Base-by-base conservation (phyloP, 2,888 invertebrate genomes). In the Omphaloscelis lunosa region DNA sequence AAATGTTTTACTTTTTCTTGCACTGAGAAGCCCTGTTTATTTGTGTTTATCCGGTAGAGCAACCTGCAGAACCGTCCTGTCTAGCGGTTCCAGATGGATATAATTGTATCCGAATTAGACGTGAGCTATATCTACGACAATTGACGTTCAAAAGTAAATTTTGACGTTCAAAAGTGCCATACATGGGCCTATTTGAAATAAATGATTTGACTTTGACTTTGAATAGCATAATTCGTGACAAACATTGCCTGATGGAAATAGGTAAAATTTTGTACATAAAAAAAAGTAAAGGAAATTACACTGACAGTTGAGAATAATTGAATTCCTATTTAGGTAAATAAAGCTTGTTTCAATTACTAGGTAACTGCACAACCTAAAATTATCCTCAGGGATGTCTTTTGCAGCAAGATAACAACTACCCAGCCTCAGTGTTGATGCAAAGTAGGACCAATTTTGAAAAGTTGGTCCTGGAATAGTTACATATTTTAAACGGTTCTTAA, bases 1-100 rank as follows among this genome's bases (percentile, higher is more conserved):
- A 58, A 79, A 72, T 51, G n/a, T 84, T 68, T 53, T 23, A 48
- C 0, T 62, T 51, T 66, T 80, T 66, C 53, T 59, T 67, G 68
- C 74, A 56, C 12, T 51, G 29, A 20, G 8, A 58, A 12, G 51
- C 2, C 41, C 1, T 2, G n/a, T 77, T 9, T 20, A 67, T 29
- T 51, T 23, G 29, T 67, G 29, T 11, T 62, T 23, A 45, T 27
- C 34, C 15, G 15, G 23, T 34, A 23, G 27, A 63, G 23, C 4
- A n/a, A 45, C 17, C 7, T 45, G 12, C 8, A 53, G 67, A 34
- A 6, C 34, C 9, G 17, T 20, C 6, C 45, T 45, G 12, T 0
- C 12, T 23, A 29, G 53, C 15, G 2, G 29, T 67, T 34, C 9
- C 29, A 1, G 15, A 0, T 23, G 9, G 67, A 9, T 53, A 23